Evolutionary conservation across 2,113 vertebrate species (phyloP).

Genomic region (Furnarius figulus): DNA sequence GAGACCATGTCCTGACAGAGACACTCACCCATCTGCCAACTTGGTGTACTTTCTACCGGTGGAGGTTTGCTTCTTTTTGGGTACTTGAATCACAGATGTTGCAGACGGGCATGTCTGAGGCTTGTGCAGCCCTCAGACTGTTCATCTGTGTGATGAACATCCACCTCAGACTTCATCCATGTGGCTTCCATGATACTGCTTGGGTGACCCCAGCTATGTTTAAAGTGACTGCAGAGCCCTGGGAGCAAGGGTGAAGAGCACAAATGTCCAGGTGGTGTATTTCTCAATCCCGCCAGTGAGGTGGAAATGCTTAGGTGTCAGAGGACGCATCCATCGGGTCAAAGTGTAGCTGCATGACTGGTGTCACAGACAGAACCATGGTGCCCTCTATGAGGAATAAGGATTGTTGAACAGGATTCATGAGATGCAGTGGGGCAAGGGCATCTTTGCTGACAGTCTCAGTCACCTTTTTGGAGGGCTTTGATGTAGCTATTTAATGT

Average conservation of each 20-base stretch:
- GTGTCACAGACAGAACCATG: not conserved
- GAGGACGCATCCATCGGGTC: not conserved
- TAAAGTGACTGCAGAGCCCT: not conserved
- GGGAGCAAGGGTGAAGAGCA: not conserved
- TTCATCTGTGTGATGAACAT: not conserved
- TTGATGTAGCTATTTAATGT: not conserved
- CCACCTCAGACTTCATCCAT: not conserved
- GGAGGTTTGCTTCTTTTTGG: not conserved
- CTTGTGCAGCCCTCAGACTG: not conserved
- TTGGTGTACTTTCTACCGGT: not conserved
- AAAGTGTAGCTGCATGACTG: not conserved
- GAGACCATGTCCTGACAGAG: not conserved
- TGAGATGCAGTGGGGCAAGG: not conserved
- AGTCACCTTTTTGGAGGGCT: not conserved
- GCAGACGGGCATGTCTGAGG: not conserved
- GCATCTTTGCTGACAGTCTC: not conserved
- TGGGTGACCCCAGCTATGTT: not conserved
- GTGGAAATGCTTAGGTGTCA: not conserved
- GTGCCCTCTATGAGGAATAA: not conserved
- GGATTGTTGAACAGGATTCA: not conserved
- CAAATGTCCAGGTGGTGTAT: not conserved
- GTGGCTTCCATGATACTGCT: not conserved
- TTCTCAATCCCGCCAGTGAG: not conserved
- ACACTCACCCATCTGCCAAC: not conserved
- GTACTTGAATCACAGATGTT: not conserved